A percentile compares a stretch with the other conserved stretches of the same genome.
These are phyloP conservation scores for Xenopus tropicalis DNA, from an alignment of 2,113 vertebrate genomes.

Conservation along the genomic window UCB_Xtro_10.0 CM004451.2:72739001-72739500, in stretches of 20 bases:
- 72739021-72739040: too few species aligned
- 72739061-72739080: too few species aligned
- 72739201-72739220: too few species aligned
- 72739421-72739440: slow-evolving; percentile 98
- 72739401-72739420: slow-evolving; percentile 98
- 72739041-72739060: too few species aligned
- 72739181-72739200: too few species aligned
- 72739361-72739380: slow-evolving; percentile 98
- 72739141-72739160: too few species aligned
- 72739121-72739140: too few species aligned
- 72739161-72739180: too few species aligned
- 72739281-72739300: slow-evolving; percentile 98
- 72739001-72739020: too few species aligned
- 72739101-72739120: too few species aligned
- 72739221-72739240: background rate
- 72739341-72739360: slow-evolving; percentile 92
- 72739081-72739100: too few species aligned
- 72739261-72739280: slow-evolving; percentile 79
- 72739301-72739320: slow-evolving; percentile 94
- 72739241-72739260: slow-evolving; percentile 72
- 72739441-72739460: slow-evolving; percentile 47
- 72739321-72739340: slow-evolving; percentile 88
- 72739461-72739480: background rate
- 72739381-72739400: slow-evolving; percentile 88
- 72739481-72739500: background rate